These are phyloP conservation scores for Aphis gossypii DNA, from an alignment of 1,140 invertebrate species.

Conservation along the genomic window DNA sequence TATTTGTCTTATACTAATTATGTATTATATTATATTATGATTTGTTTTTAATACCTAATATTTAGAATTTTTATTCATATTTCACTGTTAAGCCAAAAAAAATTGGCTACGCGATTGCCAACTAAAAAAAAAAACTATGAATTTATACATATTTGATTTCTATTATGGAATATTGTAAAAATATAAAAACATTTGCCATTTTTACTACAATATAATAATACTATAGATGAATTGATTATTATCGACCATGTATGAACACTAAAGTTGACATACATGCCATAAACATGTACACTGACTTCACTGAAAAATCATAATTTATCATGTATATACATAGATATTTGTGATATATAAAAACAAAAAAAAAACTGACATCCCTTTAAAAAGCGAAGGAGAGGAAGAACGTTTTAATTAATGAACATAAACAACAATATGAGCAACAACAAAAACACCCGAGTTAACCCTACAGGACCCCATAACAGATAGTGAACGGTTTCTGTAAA, in stretches of 20 bases:
- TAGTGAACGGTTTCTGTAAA: conserved; percentile 43
- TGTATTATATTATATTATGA: not conserved
- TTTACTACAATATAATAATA: not conserved
- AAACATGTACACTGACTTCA: conserved; percentile 7
- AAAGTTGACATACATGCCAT: conserved; percentile 17
- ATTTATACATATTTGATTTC: not conserved
- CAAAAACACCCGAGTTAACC: conserved; percentile 35
- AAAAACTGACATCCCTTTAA: not conserved
- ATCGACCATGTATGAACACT: not conserved
- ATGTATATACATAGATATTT: not conserved
- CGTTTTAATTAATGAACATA: conserved; percentile 55
- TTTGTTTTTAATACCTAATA: not conserved
- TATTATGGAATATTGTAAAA: not conserved
- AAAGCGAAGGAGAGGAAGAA: not conserved
- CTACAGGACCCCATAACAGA: conserved; percentile 14
- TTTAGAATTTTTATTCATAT: not conserved
- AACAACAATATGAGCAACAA: conserved; percentile 29
- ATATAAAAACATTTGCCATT: not conserved
- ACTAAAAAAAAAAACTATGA: not conserved
- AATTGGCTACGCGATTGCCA: not conserved
- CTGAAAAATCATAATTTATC: conserved; percentile 34
- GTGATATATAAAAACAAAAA: not conserved
- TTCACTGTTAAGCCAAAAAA: not conserved
- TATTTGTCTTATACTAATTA: not conserved
- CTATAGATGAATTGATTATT: conserved; percentile 9